Percentiles rank a stretch among this genome's conserved stretches.
Evolutionary conservation across 2,113 vertebrate genomes (phyloP).

Genomic region (Percina caprodes): DNA sequence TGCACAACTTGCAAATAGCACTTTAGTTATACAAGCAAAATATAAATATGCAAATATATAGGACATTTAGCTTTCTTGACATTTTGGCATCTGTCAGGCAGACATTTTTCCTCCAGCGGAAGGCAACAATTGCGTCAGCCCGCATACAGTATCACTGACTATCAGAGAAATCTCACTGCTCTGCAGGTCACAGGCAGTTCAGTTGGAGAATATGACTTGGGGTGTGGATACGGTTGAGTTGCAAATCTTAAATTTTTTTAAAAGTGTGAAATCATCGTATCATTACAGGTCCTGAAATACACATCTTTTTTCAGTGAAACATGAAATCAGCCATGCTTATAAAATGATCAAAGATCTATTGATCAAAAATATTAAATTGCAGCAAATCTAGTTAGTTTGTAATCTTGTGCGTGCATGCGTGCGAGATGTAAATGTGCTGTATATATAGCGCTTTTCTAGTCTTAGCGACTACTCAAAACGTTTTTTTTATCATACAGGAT

Average conservation of each 20-base stretch:
- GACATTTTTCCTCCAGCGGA: constrained; percentile 6
- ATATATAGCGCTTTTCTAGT: too few species aligned
- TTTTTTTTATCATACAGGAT: too few species aligned
- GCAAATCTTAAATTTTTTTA: not conserved
- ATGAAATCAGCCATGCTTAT: not conserved
- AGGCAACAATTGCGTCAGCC: not conserved
- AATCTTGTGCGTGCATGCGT: too few species aligned
- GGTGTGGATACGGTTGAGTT: not conserved
- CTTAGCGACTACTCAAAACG: too few species aligned
- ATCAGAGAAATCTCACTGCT: not conserved
- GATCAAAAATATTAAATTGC: not conserved
- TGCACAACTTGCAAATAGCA: not conserved
- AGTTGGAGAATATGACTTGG: not conserved
- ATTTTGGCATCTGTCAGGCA: not conserved
- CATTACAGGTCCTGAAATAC: not conserved
- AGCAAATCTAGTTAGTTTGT: not conserved
- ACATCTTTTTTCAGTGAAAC: not conserved
- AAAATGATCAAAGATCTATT: not conserved
- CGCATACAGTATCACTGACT: not conserved
- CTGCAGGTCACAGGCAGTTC: not conserved
- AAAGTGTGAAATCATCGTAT: not conserved
- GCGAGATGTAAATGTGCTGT: too few species aligned
- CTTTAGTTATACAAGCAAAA: not conserved
- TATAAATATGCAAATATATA: not conserved
- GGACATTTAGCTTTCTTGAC: not conserved